Evolutionary conservation across 2,797 vertebrate species (phyloP), one percentile per base, ranked within the genome.

Genomic region (Luscinia megarhynchos): DNA sequence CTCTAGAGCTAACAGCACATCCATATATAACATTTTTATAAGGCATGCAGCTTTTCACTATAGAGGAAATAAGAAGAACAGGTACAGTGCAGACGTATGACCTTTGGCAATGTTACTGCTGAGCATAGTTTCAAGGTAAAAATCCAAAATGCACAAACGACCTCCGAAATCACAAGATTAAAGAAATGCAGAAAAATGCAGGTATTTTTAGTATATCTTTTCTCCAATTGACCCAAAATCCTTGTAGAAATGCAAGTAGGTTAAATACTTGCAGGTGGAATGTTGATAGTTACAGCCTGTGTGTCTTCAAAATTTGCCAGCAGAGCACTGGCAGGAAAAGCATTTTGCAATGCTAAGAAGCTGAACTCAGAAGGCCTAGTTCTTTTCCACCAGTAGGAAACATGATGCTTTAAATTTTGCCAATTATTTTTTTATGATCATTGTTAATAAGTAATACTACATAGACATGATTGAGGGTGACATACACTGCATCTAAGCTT

Each of bases 371-470:
- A 55, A 72, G 12, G 18, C 14, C 32, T 54, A 51, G 43, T 63
- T 91, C 30, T 86, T 45, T 84, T 83, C 59, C 29, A 38, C 66
- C 34, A n/a, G 15, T 12, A 78, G 45, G 54, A 84, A 77, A 83
- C 0, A 3, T 11, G 36, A 57, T 82, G 80, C 41, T 88, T 93
- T 84, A 86, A 62, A 76, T 90, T 84, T 89, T 87, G 41, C 30
- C 32, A 88, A 79, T 96, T 95, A 93, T 23, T 94, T 93, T 96
- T 96, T 96, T 16, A 95, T 96, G 83, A 89, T 82, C 59, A 63
- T 76, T 88, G 48, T 95, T 93, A 95, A 95, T 96, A 94, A 93
- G 77, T 95, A 91, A 94, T 95, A 89, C 21, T 69, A 50, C 55
- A 61, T 84, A 91, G 86, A 90, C 67, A 61, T 83, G 81, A 89